phyloP scores from a whole-genome alignment of 1,140 invertebrate species.

The Papilio glaucus region DNA sequence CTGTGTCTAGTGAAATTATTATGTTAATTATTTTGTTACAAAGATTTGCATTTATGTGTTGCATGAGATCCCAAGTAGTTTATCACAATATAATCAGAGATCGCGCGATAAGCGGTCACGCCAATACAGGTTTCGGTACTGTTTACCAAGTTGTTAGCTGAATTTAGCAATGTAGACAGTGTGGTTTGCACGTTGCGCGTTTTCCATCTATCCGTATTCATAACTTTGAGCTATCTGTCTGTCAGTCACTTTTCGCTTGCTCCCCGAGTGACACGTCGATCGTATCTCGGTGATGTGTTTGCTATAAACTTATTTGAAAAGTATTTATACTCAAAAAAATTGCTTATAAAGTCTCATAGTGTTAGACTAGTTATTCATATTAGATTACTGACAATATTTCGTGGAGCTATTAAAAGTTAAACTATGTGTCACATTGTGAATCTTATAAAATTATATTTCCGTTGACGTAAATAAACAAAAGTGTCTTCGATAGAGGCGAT shows the following conservation, averaged over 20 bases:
- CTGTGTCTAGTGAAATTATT: too few relatives aligned
- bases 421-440: neutral
- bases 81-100: conserved; percentile 30
- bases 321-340: neutral
- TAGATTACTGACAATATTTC: neutral
- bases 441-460: neutral
- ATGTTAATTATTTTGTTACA: too few relatives aligned
- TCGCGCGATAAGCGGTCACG: conserved; percentile 44
- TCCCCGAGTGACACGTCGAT: neutral
- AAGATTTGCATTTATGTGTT: too few relatives aligned
- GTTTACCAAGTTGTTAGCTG: conserved; percentile 15
- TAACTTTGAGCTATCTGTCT: conserved; percentile 6
- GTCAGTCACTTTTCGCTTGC: neutral
- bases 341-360: neutral
- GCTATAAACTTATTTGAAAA: conserved; percentile 1
- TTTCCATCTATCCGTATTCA: conserved; percentile 18
- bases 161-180: conserved; percentile 13
- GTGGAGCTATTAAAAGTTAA: neutral
- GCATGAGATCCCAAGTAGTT: too few relatives aligned
- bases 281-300: neutral
- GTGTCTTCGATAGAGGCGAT: neutral
- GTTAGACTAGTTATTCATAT: neutral
- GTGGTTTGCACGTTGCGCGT: neutral
- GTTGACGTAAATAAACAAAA: neutral
- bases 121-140: conserved; percentile 3